Conservation (phyloP, 2,113 vertebrate species). For the Calidris pygmaea region DNA sequence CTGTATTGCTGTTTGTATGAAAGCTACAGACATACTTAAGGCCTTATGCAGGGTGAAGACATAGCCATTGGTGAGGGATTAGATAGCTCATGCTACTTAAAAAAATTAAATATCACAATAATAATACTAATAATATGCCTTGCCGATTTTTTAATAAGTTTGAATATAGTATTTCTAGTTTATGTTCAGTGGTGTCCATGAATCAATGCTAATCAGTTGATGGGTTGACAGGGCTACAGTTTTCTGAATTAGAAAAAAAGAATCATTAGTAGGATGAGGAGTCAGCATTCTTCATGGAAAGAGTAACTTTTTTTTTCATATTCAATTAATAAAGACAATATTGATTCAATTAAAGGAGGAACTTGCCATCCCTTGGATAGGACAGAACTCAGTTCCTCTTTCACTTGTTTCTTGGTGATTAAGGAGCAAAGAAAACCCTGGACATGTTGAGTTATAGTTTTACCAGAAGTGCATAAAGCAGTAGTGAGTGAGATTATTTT, state of each 20-base stretch:
- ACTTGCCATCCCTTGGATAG: neutral
- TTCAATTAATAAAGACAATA: neutral
- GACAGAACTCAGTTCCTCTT: neutral
- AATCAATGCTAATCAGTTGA: slow-evolving; percentile 14
- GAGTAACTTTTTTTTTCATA: neutral
- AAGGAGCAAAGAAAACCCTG: neutral
- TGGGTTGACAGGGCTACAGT: neutral
- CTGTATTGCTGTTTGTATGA: neutral
- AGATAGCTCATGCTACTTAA: neutral
- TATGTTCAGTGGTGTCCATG: neutral
- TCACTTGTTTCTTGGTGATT: neutral
- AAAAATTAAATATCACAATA: neutral
- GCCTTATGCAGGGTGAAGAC: neutral
- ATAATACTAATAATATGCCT: neutral
- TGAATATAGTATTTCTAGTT: neutral
- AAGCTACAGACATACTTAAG: neutral
- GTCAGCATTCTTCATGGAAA: neutral
- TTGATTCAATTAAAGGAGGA: neutral
- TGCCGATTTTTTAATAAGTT: neutral
- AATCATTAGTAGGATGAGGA: neutral
- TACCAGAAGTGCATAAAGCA: neutral
- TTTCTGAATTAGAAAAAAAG: neutral
- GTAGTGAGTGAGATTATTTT: neutral
- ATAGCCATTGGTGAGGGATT: neutral
- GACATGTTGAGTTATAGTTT: neutral